These are phyloP conservation scores for Spialia ferax DNA, from an alignment of 2,888 invertebrate species.

Conservation along the genomic window DNA sequence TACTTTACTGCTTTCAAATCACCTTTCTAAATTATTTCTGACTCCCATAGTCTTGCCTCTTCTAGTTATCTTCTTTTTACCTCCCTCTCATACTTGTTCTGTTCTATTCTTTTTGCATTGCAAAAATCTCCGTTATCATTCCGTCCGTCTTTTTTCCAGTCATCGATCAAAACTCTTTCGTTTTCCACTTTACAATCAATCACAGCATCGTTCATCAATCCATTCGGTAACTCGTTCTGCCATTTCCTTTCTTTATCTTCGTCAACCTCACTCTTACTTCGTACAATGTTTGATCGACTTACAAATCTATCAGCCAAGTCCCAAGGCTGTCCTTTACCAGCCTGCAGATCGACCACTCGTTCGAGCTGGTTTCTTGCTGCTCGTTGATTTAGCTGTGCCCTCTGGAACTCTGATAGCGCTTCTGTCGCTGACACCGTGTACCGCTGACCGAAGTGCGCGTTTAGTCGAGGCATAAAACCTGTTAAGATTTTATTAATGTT, in stretches of 20 bases:
- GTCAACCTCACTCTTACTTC: slow-evolving; percentile 35
- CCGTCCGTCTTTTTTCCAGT: not conserved
- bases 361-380: slow-evolving; percentile 87
- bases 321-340: slow-evolving; percentile 88
- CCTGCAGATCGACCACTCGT: slow-evolving; percentile 87
- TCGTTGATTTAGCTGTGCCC: slow-evolving; percentile 85
- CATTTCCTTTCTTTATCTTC: slow-evolving; percentile 35
- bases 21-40: not conserved
- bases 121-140: not conserved
- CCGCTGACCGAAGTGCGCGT: slow-evolving; percentile 89
- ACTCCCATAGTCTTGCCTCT: not conserved
- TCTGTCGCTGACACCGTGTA: slow-evolving; percentile 91
- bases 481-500: slow-evolving; percentile 27
- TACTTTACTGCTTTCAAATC: not conserved
- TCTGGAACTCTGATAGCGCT: slow-evolving; percentile 91
- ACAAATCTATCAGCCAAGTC: slow-evolving; percentile 88
- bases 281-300: slow-evolving; percentile 54
- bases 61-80: not conserved
- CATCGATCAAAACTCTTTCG: not conserved
- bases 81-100: not conserved
- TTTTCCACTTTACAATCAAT: not conserved
- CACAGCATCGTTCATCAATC: slow-evolving; percentile 11
- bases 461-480: slow-evolving; percentile 90
- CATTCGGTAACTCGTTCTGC: not conserved
- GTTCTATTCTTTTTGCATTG: slow-evolving; percentile 34